Evolutionary conservation across 1,140 invertebrate species (phyloP), one percentile per base, ranked within the genome.

Genomic region (Gonatopus flavifemur): DNA sequence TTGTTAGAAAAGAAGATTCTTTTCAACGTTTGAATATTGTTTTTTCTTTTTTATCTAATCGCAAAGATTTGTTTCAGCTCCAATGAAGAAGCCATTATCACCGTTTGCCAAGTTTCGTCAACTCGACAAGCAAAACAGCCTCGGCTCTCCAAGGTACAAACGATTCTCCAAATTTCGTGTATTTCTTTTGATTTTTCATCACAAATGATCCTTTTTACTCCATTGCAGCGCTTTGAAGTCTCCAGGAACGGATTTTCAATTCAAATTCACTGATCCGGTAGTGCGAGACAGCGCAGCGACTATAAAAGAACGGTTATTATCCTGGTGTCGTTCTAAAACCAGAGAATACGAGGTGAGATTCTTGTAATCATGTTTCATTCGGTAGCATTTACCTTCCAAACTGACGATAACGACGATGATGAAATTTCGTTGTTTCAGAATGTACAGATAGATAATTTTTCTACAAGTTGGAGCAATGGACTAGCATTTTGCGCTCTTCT

Each of bases 381-480:
- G 22, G 15, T 25, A 13, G n/a, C n/a, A 9, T 31, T n/a, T n/a
- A n/a, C n/a, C n/a, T n/a, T n/a, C 15, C 8, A 9, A 37, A 8
- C 8, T 15, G 19, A 12, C 6, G 21, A 42, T 12, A 31, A 9
- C 18, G 12, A 25, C 19, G 7, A 12, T 30, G 9, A 20, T 1
- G 12, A 21, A 50, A 2, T 36, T 28, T 62, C 31, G 52, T 47
- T 60, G 52, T 75, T 76, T 21, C 77, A 95, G 92, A 93, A 95
- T 85, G 87, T 97, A 71, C 89, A 94, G 81, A 84, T 98, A 82
- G 90, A 91, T 69, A 98, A 98, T 82, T 98, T 97, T 83, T 96
- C 93, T 60, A 92, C 89, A 67, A 93, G 91, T 80, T 98, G 94
- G 94, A 90, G 87, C 78, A 90, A 96, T 81, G 95, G 95, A 69